Evolutionary conservation across 1,140 invertebrate genomes (phyloP), one percentile per base, ranked within the genome.

Genomic region (Drosophila fuyamai): DNA sequence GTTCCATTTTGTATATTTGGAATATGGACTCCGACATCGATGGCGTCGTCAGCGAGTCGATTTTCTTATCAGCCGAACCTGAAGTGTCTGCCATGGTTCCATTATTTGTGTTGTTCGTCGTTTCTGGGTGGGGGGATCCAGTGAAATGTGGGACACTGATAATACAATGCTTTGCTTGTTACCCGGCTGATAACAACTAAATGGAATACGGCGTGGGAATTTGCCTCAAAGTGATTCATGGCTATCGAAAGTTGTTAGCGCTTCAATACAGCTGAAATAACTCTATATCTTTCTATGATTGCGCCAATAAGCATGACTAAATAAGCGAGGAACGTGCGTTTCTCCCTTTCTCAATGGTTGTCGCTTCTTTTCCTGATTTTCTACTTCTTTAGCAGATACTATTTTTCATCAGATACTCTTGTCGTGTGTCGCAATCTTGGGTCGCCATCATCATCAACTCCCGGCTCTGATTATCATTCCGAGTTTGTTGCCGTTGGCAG

Each of bases 401-500:
- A 41, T 55, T 57, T 50, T 14, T 23, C 36, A 14, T 18, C 46
- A 43, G 47, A 48, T 48, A 53, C 41, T 71, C 50, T 65, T 62
- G 68, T 65, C 43, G 70, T 79, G 67, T 79, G 76, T 73, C 74
- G 66, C 74, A 81, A 81, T 77, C 57, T 81, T 53, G 76, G 76
- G 75, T 77, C 57, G 47, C 53, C 73, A 76, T 65, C 73, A 75
- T 46, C 63, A 48, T 68, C 57, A 51, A 35, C 68, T 56, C 47
- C 40, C 9, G 41, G 43, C 50, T 51, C 48, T 76, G 55, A 58
- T 76, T 72, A 76, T 76, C 72, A 76, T 76, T 67, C 43, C 40
- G 54, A 71, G 71, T 62, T 62, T 75, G 57, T 79, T 70, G 70
- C 77, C 70, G 62, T 71, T 71, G 59, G 59, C 79, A 54, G 55